Evolutionary conservation across 2,797 vertebrate genomes (phyloP).

Genomic region (Sparus aurata): DNA sequence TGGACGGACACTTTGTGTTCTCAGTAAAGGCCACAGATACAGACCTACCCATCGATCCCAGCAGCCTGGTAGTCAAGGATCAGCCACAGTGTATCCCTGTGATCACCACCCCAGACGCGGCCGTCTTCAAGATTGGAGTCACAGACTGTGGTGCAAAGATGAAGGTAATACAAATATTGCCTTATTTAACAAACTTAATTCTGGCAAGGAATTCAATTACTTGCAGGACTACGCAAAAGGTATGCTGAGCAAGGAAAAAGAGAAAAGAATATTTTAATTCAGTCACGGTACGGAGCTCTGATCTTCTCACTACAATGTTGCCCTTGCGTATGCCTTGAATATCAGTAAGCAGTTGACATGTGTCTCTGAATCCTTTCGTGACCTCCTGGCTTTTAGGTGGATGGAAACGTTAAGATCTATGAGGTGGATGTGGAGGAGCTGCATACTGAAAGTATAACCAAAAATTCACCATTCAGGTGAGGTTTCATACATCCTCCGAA

Average conservation of each 20-base stretch:
- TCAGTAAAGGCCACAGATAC: conserved; percentile 67
- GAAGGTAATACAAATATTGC: conserved; percentile 53
- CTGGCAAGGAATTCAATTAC: background rate
- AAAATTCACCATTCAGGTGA: conserved; percentile 65
- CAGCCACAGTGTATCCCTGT: conserved; percentile 72
- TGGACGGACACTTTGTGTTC: conserved; percentile 83
- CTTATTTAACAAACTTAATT: no score
- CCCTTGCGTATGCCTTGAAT: background rate
- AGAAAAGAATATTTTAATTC: no score
- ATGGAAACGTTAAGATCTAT: conserved; percentile 63
- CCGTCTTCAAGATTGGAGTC: conserved; percentile 79
- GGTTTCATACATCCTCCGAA: background rate
- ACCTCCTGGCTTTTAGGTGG: conserved; percentile 43
- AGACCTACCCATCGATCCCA: conserved; percentile 47
- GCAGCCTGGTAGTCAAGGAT: conserved; percentile 68
- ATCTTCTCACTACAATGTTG: background rate
- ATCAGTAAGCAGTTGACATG: background rate
- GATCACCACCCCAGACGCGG: conserved; percentile 59
- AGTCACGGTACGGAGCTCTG: background rate
- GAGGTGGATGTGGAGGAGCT: conserved; percentile 75
- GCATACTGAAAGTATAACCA: background rate
- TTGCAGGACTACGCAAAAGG: background rate
- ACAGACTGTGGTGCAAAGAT: conserved; percentile 75
- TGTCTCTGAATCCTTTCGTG: background rate
- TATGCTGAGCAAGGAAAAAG: background rate